These are phyloP conservation scores for Scaptodrosophila latifasciaeformis DNA, from an alignment of 2,888 invertebrate genomes.

Conservation along the genomic window DNA sequence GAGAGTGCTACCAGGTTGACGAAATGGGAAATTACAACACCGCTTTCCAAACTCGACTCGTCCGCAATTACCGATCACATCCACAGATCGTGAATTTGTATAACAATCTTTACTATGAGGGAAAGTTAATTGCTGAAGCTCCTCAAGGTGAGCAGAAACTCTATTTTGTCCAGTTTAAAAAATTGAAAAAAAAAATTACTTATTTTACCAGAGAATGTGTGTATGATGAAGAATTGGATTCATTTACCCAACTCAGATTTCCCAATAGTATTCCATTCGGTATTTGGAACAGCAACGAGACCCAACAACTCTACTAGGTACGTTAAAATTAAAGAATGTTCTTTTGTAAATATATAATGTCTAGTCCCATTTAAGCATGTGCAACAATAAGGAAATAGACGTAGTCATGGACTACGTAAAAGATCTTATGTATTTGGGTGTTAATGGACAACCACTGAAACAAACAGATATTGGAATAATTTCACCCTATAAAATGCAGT, in stretches of 20 bases:
- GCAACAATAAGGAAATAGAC: conserved; percentile 78
- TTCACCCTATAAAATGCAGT: conserved; percentile 77
- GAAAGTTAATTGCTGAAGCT: conserved; percentile 77
- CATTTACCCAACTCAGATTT: conserved; percentile 75
- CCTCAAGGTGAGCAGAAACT: conserved; percentile 33
- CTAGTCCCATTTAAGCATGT: conserved; percentile 74
- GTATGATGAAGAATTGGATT: conserved; percentile 68
- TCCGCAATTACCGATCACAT: conserved; percentile 86
- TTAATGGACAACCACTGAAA: conserved; percentile 75
- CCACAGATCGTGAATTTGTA: conserved; percentile 80
- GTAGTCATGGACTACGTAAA: conserved; percentile 78
- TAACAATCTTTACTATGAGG: conserved; percentile 83
- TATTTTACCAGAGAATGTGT: conserved; percentile 42
- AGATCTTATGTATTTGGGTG: conserved; percentile 75
- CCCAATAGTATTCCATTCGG: conserved; percentile 79
- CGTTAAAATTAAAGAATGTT: neutral
- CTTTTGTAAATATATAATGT: neutral
- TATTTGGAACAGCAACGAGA: conserved; percentile 76
- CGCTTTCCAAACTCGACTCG: conserved; percentile 82
- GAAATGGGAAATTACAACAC: conserved; percentile 75
- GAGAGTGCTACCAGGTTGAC: conserved; percentile 72
- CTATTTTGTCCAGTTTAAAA: neutral
- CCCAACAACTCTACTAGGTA: conserved; percentile 51
- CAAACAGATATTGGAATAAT: conserved; percentile 78
- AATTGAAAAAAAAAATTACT: neutral